Conservation (phyloP, 2,888 invertebrate species). For the Beris chalybata region DNA sequence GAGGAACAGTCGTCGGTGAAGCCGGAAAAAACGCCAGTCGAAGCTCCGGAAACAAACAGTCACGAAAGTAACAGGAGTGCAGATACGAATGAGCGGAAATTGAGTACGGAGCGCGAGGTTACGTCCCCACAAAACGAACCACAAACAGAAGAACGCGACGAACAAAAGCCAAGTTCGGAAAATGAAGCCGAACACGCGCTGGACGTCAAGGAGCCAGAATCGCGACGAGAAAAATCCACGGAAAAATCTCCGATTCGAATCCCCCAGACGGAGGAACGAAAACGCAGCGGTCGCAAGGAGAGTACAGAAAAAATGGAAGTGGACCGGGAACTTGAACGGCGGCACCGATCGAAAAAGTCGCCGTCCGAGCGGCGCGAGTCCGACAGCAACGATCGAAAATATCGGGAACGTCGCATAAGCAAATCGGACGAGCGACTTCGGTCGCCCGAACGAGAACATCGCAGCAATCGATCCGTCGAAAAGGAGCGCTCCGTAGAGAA, state of each 20-base stretch:
- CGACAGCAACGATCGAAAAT: slow-evolving; percentile 10
- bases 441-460: slow-evolving; percentile 7
- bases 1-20: background rate
- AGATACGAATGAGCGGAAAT: no score
- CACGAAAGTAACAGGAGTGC: background rate
- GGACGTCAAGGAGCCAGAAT: background rate
- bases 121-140: no score
- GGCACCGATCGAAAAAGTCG: background rate
- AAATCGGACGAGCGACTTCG: slow-evolving; percentile 9
- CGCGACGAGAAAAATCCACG: background rate
- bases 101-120: no score
- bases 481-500: slow-evolving; percentile 9
- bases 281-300: slow-evolving; percentile 2
- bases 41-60: background rate
- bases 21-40: background rate
- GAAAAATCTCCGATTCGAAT: background rate
- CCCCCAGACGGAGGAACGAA: background rate
- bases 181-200: no score
- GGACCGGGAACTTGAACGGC: background rate
- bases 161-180: no score
- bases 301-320: background rate
- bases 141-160: no score
- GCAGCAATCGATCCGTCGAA: background rate
- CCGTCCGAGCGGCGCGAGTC: slow-evolving; percentile 8
- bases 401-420: slow-evolving; percentile 20